Conservation (phyloP, 1,140 invertebrate genomes). For the Nomia melanderi region DNA sequence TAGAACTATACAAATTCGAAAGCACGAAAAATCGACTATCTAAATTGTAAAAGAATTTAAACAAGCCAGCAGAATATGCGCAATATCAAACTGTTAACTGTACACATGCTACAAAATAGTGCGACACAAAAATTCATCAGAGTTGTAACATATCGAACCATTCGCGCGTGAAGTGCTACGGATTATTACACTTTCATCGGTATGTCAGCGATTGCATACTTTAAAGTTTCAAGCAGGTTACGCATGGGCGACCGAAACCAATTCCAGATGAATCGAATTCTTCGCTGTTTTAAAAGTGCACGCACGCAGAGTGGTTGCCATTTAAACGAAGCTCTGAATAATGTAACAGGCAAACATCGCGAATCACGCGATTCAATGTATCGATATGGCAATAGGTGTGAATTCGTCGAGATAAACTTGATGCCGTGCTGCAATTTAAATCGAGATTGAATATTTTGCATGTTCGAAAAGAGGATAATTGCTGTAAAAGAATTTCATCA, state of each 20-base stretch:
- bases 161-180: background rate
- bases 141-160: background rate
- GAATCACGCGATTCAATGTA: background rate
- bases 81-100: no score
- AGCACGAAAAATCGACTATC: no score
- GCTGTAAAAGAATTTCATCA: background rate
- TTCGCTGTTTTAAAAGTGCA: constrained; percentile 1
- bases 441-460: background rate
- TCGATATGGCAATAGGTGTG: constrained; percentile 2
- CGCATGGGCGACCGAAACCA: background rate
- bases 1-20: no score
- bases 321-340: constrained; percentile 13
- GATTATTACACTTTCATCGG: background rate
- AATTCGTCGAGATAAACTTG: background rate
- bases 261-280: constrained; percentile 11
- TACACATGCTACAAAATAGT: background rate
- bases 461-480: background rate
- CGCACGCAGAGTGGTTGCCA: background rate
- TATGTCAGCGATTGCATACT: background rate
- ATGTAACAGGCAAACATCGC: constrained; percentile 15
- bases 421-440: background rate
- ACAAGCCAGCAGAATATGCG: no score
- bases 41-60: no score
- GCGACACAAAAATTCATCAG: background rate
- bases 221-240: background rate